phyloP scores from a whole-genome alignment of 2,888 invertebrate species.

The Phragmatobia fuliginosa region DNA sequence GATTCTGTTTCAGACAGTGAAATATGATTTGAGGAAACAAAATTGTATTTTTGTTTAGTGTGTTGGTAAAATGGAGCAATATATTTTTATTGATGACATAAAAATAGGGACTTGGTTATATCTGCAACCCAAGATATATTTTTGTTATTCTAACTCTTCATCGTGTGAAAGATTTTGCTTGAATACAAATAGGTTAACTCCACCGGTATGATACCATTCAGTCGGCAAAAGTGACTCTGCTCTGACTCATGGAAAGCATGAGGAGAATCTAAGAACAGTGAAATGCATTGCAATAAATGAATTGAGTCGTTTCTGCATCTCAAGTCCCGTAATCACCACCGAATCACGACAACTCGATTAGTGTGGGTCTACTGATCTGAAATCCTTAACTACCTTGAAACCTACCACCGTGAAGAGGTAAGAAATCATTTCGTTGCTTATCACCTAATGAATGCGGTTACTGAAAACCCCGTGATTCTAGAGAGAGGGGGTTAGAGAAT shows the following conservation, averaged over 20 bases:
- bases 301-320: too few relatives aligned
- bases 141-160: background rate
- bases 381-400: too few relatives aligned
- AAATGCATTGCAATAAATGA: too few relatives aligned
- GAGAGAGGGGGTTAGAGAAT: too few relatives aligned
- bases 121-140: background rate
- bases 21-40: conserved; percentile 11
- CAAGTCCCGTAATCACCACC: too few relatives aligned
- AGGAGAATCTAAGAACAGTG: too few relatives aligned
- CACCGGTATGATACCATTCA: too few relatives aligned
- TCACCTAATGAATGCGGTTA: background rate
- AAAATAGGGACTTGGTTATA: background rate
- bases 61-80: background rate
- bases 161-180: background rate
- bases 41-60: background rate
- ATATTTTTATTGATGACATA: background rate
- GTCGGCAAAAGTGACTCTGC: too few relatives aligned
- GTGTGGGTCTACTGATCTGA: too few relatives aligned
- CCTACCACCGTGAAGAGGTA: background rate
- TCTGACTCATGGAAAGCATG: too few relatives aligned
- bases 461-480: too few relatives aligned
- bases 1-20: conserved; percentile 6
- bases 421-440: background rate
- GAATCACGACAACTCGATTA: too few relatives aligned
- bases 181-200: background rate